Evolutionary conservation across 2,888 invertebrate genomes (phyloP).

Genomic region (Drosophila cracens): DNA sequence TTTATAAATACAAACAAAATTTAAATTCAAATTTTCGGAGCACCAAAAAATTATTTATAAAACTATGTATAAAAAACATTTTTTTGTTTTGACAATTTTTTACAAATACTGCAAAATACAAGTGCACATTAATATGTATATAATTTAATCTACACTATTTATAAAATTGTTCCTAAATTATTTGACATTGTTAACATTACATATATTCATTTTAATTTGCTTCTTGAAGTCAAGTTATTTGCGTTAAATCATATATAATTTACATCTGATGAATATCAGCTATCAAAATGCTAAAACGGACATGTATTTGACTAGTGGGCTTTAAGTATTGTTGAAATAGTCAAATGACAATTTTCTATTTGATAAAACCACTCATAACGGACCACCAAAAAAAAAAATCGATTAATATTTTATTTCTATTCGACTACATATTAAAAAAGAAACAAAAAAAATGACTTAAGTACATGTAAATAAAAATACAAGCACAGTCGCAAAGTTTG

Average conservation of each 20-base stretch:
- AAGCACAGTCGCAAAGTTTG: conserved; percentile 18
- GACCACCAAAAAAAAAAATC: conserved; percentile 19
- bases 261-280: conserved; percentile 11
- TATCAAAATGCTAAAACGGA: neutral
- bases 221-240: neutral
- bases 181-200: neutral
- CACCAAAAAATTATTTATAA: neutral
- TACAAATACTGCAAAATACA: neutral
- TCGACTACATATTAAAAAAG: conserved; percentile 9
- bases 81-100: neutral
- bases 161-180: conserved; percentile 4
- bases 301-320: neutral
- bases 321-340: neutral
- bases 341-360: neutral
- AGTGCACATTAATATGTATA: conserved; percentile 4
- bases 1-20: neutral
- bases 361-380: conserved; percentile 1
- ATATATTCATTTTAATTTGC: neutral
- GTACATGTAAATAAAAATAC: conserved; percentile 32
- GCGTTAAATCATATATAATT: neutral
- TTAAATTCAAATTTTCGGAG: neutral
- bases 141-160: neutral
- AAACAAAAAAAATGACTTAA: neutral
- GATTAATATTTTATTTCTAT: conserved; percentile 3
- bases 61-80: neutral